Evolutionary conservation across 2,797 vertebrate species (phyloP), one percentile per base, ranked within the genome.

Genomic region (Rhinoraja longicauda): DNA sequence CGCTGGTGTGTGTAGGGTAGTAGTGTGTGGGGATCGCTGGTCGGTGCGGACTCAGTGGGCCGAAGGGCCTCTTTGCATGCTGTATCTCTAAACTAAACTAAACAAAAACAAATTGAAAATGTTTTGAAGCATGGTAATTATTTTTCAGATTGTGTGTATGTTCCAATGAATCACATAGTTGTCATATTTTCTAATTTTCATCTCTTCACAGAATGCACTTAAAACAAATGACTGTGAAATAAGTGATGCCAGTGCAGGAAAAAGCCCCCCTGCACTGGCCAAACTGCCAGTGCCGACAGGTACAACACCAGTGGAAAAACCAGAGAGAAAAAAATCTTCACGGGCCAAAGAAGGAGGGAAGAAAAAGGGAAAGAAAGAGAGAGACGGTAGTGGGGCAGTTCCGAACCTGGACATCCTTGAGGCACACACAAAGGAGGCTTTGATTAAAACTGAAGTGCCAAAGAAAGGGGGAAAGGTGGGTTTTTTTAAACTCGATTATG

Each of bases 391-490:
- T 77, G 97, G 97, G 78, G 97, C 97, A 93, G 97, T 98, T 93
- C 99, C 98, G 13, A 98, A 98, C 94, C 96, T 99, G 0, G 98
- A 98, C 92, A 96, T 98, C 93, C 97, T 99, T 0, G 98, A 99
- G 96, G 98, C 98, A 59, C 98, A 99, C 93, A 98, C 98, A 0
- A 99, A 99, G 95, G 98, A 99, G 94, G 98, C 98, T 21, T 94
- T 99, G 93, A 98, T 97, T 94, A 99, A 99, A 96, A 98, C 98
- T 77, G 98, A 99, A 94, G 98, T 98, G 5, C 97, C 98, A 93
- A 99, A 99, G 96, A 99, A 99, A 95, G 96, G 96, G 13, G 72
- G 24, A 1, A 98, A 98, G 97, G 98, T 98, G 93, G 75, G 32
- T 90, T 39, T 53, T 93, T 67, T 29, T 70, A 90, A 73, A 73